Evolutionary conservation across 1,140 invertebrate genomes (phyloP), one percentile per base, ranked within the genome.

Genomic region (Papilio machaon): DNA sequence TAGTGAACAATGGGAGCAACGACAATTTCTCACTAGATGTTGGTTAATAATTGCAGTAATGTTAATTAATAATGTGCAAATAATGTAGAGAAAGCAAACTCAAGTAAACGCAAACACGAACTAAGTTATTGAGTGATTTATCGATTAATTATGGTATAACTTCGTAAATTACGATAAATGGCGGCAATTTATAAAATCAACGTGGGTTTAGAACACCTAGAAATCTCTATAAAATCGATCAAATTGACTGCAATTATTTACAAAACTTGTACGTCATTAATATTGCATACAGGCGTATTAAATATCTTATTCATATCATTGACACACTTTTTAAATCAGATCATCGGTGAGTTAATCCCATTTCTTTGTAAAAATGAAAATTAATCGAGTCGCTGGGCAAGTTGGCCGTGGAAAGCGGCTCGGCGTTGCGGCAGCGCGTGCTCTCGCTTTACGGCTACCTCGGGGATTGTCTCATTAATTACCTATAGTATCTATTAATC

Each of bases 371-470:
- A 78, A 23, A 49, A 67, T 60, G 77, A 79, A 67, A 60, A 47
- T 60, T 78, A 79, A 23, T 79, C 77, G 77, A 43, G 47, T 64
- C 38, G 75, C 76, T 82, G 82, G 73, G 58, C 70, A 85, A 81
- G 81, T 84, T 67, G 80, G 81, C 46, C 82, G 81, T 82, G 80
- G 84, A 85, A 83, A 83, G 82, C 77, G 82, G 35, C 35, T 17
- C 43, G 74, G 35, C 81, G 54, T 46, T 54, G 47, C 67, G 52
- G 52, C 52, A 17, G 7, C 54, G 82, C 80, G 80, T 80, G 82
- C 47, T 70, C 46, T 58, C 76, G 54, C 74, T 35, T 54, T 43
- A 17, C 47, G 43, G n/a, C 23, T 47, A 76, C 74, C 17, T 54
- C 43, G 74, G 1, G n/a, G 77, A 79, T 79, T 79, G 77, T 79